Conservation (phyloP, 1,140 invertebrate species). For the Magallana ariakensis region DNA sequence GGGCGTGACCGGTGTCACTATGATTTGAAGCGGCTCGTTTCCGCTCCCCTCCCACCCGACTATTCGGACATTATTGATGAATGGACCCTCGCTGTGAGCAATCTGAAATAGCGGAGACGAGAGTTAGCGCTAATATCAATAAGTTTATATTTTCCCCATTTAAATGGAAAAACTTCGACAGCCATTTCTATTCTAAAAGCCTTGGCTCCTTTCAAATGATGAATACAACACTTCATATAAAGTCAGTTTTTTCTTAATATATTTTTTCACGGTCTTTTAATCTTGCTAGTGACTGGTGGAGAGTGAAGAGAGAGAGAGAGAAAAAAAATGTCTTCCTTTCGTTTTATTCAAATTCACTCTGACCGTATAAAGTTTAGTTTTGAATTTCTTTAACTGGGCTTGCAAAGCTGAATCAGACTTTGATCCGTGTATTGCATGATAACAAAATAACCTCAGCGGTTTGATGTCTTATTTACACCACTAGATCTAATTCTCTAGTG, state of each 20-base stretch:
- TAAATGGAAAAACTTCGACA: constrained; percentile 33
- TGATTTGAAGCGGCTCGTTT: constrained; percentile 45
- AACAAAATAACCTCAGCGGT: background rate
- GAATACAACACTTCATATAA: constrained; percentile 15
- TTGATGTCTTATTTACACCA: constrained; percentile 32
- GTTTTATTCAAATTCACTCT: too few species aligned
- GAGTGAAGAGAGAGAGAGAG: background rate
- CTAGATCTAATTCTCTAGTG: constrained; percentile 34
- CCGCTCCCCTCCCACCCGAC: constrained; percentile 39
- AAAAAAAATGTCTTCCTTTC: too few species aligned
- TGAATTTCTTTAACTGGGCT: background rate
- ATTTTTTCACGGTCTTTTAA: constrained; percentile 18
- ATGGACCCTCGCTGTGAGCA: constrained; percentile 18
- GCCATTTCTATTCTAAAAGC: constrained; percentile 21
- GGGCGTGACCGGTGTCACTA: constrained; percentile 45
- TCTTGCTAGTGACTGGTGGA: background rate
- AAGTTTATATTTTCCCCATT: constrained; percentile 35
- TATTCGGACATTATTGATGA: constrained; percentile 38
- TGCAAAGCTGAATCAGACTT: background rate
- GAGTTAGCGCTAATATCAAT: constrained; percentile 9
- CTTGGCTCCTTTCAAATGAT: constrained; percentile 1
- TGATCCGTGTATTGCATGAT: constrained; percentile 24
- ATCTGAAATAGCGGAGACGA: constrained; percentile 17
- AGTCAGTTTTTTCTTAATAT: background rate
- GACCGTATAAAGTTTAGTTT: too few species aligned